Evolutionary conservation across 2,888 invertebrate genomes (phyloP), one percentile per base, ranked within the genome.

Genomic region (Brachylomia viminalis): DNA sequence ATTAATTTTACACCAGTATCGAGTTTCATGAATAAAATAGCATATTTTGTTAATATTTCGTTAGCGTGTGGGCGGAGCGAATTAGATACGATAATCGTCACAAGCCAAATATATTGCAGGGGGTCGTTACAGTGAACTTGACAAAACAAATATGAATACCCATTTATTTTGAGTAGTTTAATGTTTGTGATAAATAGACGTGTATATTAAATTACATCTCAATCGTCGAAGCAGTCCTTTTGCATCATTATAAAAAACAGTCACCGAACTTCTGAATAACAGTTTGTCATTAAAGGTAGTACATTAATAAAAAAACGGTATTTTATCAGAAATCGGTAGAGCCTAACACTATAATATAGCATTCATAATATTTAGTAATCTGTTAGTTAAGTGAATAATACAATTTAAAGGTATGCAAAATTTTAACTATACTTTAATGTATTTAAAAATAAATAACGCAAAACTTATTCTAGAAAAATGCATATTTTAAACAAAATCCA

Each of bases 361-460:
- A 71, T 83, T 69, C 13, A 59, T 79, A 68, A 62, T 77, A 75
- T 81, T 77, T 73, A 54, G 54, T 86, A 70, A 83, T 71, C 68
- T 75, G 77, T 79, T 72, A 84, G 78, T 81, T 82, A 83, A 80
- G 67, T 81, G 76, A 86, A 82, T 74, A 87, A 75, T 83, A 85
- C 58, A 80, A 77, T 76, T 73, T 52, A 54, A 73, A 71, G 77
- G 72, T 66, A 64, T 64, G 73, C 68, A 27, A 77, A 75, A 68
- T 66, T 62, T 64, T 69, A 65, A 77, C 38, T 61, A 79, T 74
- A 52, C 11, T 11, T 11, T 20, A 27, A 42, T 77, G 47, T 59
- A 75, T 65, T 75, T 59, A 71, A 70, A 79, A 83, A 79, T 72
- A 83, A 84, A 76, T 82, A 80, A 77, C 23, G 42, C 42, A 64